A percentile compares a stretch with the other conserved stretches of the same genome.
Conservation (phyloP, 64 coral and sea anemone genomes). For the Pocillopora damicornis region DNA sequence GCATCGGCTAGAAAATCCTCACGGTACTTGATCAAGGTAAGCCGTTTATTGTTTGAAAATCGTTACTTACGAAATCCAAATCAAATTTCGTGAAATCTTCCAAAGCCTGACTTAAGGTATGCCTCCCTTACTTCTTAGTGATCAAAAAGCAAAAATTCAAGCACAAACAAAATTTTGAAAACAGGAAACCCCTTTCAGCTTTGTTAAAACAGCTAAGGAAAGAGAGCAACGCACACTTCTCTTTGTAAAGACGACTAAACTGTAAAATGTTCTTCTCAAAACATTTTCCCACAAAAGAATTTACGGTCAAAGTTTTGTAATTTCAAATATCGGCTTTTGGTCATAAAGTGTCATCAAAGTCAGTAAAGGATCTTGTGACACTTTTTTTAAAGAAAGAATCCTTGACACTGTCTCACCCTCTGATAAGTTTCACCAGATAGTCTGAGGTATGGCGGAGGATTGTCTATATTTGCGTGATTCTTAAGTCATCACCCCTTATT, state of each 20-base stretch:
- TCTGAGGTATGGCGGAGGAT: too few species aligned
- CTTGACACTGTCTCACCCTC: too few species aligned
- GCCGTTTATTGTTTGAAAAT: not conserved
- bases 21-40: slow-evolving; percentile 1
- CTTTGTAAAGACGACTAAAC: not conserved
- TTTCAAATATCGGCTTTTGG: not conserved
- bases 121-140: too few species aligned
- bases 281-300: not conserved
- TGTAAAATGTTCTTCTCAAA: not conserved
- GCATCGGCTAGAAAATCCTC: not conserved
- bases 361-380: not conserved
- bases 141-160: too few species aligned
- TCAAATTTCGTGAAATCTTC: too few species aligned
- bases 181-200: too few species aligned
- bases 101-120: too few species aligned
- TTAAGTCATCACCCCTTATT: not conserved
- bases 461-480: too few species aligned
- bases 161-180: too few species aligned
- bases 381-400: too few species aligned
- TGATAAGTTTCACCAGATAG: too few species aligned
- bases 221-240: not conserved
- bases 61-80: too few species aligned
- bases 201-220: not conserved
- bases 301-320: not conserved
- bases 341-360: not conserved